Evolutionary conservation across 2,888 invertebrate genomes (phyloP).

Genomic region (Nemotelus nigrinus): DNA sequence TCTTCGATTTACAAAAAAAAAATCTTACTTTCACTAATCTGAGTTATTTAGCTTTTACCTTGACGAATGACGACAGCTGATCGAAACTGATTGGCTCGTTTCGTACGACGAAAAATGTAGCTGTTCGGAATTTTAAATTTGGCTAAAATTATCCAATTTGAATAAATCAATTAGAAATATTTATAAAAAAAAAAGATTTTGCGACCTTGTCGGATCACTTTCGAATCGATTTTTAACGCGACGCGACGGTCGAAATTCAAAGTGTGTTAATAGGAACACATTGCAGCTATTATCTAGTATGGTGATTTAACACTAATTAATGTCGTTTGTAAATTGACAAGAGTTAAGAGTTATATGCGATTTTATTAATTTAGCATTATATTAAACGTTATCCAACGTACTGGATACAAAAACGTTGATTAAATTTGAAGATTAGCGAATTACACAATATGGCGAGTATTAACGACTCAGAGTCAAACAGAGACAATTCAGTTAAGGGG

Average conservation of each 20-base stretch:
- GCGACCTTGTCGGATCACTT: slow-evolving; percentile 39
- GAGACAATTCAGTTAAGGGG: too few species aligned
- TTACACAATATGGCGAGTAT: too few species aligned
- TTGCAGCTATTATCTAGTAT: too few species aligned
- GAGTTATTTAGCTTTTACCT: slow-evolving; percentile 40
- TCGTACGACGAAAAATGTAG: background rate
- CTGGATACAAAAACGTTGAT: too few species aligned
- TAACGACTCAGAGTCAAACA: too few species aligned
- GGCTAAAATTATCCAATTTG: slow-evolving; percentile 23
- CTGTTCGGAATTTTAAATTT: slow-evolving; percentile 40
- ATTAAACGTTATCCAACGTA: too few species aligned
- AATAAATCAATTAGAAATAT: slow-evolving; percentile 24
- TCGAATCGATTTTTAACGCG: slow-evolving; percentile 20
- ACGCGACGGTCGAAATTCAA: background rate
- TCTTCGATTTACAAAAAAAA: background rate
- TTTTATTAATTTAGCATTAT: too few species aligned
- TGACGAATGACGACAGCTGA: slow-evolving; percentile 32
- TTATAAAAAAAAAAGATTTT: slow-evolving; percentile 17
- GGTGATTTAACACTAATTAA: too few species aligned
- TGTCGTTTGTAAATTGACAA: too few species aligned
- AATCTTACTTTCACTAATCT: slow-evolving; percentile 39
- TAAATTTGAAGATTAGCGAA: too few species aligned
- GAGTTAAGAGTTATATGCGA: too few species aligned
- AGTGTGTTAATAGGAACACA: too few species aligned
- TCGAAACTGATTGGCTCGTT: background rate